Conservation (phyloP, 2,888 invertebrate genomes). For the Doris montereyensis region DNA sequence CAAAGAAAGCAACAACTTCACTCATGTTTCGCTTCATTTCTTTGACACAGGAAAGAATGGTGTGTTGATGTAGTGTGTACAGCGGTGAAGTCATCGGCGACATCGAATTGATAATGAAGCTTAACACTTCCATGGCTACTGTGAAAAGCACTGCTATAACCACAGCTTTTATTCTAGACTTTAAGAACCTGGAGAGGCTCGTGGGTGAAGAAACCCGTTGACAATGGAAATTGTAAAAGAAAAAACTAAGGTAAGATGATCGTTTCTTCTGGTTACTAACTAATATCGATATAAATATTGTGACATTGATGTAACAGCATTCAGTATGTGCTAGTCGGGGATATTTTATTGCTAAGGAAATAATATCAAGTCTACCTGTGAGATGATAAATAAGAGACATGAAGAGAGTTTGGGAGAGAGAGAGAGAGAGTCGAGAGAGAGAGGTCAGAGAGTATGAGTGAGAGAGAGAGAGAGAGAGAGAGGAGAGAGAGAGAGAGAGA, state of each 20-base stretch:
- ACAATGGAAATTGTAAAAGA: slow-evolving; percentile 59
- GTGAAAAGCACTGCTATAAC: slow-evolving; percentile 64
- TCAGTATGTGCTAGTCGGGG: no score
- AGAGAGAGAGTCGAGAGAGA: background rate
- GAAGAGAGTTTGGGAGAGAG: background rate
- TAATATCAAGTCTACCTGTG: no score
- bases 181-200: slow-evolving; percentile 69
- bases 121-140: slow-evolving; percentile 65
- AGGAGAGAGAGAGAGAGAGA: background rate
- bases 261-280: no score
- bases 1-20: no score
- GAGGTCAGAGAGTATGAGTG: background rate
- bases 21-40: no score
- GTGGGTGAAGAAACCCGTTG: slow-evolving; percentile 57
- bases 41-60: slow-evolving; percentile 48
- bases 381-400: background rate
- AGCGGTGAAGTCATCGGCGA: slow-evolving; percentile 67
- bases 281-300: no score
- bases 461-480: background rate
- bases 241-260: slow-evolving; percentile 47
- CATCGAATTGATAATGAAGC: slow-evolving; percentile 52
- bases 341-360: no score
- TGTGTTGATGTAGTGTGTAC: slow-evolving; percentile 61
- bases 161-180: slow-evolving; percentile 65
- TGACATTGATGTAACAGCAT: no score